A percentile compares a stretch with the other conserved stretches of the same genome.
phyloP scores from a whole-genome alignment of 2,113 vertebrate genomes.

The Cyphomyrus discorhynchus region DNA sequence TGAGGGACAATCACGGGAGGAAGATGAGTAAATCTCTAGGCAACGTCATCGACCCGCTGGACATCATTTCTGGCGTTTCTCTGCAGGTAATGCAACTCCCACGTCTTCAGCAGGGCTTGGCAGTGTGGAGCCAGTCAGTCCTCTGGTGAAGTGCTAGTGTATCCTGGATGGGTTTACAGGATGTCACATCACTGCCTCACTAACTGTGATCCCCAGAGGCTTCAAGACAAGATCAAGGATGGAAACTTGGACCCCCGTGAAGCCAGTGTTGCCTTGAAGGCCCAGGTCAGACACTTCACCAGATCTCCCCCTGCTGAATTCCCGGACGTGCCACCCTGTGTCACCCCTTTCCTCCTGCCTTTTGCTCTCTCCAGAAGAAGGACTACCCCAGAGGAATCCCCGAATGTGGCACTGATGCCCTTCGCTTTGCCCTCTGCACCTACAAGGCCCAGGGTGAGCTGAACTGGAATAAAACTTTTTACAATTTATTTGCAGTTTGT shows the following conservation, averaged over 20 bases:
- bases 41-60: slow-evolving; percentile 82
- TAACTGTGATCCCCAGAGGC: slow-evolving; percentile 47
- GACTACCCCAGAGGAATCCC: slow-evolving; percentile 81
- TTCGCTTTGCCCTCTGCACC: slow-evolving; percentile 81
- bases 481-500: not conserved
- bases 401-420: slow-evolving; percentile 78
- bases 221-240: slow-evolving; percentile 67
- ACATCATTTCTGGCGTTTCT: slow-evolving; percentile 73
- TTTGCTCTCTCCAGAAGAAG: slow-evolving; percentile 57
- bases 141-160: not conserved
- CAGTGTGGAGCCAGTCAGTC: not conserved
- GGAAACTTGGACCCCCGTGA: slow-evolving; percentile 78
- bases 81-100: slow-evolving; percentile 59
- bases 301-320: not conserved
- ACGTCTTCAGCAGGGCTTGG: not conserved
- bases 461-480: not conserved
- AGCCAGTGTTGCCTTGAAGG: slow-evolving; percentile 67
- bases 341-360: not conserved
- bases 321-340: not conserved
- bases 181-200: not conserved
- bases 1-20: slow-evolving; percentile 78
- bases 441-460: slow-evolving; percentile 74
- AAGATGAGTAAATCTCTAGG: slow-evolving; percentile 93
- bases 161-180: not conserved
- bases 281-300: slow-evolving; percentile 62